A percentile compares a stretch with the other conserved stretches of the same genome.
Evolutionary conservation across 2,797 vertebrate genomes (phyloP).

Genomic region (Rhynchonycteris naso): DNA sequence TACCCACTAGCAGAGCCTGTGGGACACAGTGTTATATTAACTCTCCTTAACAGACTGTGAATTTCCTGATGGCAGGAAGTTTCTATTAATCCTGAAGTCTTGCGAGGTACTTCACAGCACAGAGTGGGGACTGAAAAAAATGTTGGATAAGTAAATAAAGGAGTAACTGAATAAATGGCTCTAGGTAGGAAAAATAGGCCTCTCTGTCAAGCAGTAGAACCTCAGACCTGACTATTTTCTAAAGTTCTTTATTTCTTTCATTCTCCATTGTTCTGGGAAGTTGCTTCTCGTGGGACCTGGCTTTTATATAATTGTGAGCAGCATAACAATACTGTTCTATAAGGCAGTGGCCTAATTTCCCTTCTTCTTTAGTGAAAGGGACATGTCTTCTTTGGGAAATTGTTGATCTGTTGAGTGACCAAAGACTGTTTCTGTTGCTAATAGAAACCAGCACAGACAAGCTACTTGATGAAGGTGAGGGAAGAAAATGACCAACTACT

Average conservation of each 20-base stretch:
- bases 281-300: conserved; percentile 32
- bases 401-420: conserved; percentile 4
- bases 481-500: background rate
- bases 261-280: background rate
- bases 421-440: conserved; percentile 20
- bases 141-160: background rate
- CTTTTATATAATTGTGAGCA: conserved; percentile 50
- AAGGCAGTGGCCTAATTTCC: conserved; percentile 22
- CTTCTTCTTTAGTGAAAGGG: conserved; percentile 49
- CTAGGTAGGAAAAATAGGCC: background rate
- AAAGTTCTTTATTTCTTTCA: conserved; percentile 40
- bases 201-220: background rate
- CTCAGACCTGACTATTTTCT: background rate
- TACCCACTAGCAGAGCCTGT: background rate
- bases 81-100: background rate
- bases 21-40: background rate
- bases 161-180: background rate
- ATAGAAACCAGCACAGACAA: conserved; percentile 25
- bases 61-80: background rate
- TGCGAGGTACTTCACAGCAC: too few species aligned
- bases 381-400: conserved; percentile 34
- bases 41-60: background rate
- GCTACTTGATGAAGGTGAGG: background rate
- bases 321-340: background rate
- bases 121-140: background rate